Base-by-base conservation (phyloP, 1,140 invertebrate genomes). In the Drosophila obscura region DNA sequence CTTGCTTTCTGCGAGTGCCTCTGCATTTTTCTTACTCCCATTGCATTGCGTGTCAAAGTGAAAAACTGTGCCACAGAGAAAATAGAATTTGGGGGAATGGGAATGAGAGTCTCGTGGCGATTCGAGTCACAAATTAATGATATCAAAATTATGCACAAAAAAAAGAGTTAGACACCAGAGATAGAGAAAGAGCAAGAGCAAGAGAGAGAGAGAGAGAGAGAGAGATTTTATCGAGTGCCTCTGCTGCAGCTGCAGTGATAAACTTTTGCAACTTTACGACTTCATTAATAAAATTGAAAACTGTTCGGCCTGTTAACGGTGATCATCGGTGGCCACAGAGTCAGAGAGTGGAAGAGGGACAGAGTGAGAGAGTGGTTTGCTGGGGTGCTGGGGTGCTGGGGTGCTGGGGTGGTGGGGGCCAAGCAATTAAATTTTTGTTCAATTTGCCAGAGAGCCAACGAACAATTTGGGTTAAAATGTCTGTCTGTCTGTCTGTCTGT, bases 231-330 rank as follows among this genome's bases (percentile, higher is more conserved):
- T 24, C 22, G 35, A 31, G 6, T 5, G 22, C 35, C 11, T 11
- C 58, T 60, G 52, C 26, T 28, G 50, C 45, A 59, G 46, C n/a
- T 44, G 63, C 35, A 59, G 74, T 75, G 66, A 77, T 77, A 64
- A 77, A 78, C 45, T 68, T 66, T 56, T 41, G 49, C 58, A 57
- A 59, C 35, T 73, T 78, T 60, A 64, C 41, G 51, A 67, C 58
- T 60, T 64, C 31, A 73, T 80, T 73, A 68, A 64, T 63, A 45
- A 51, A 73, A 61, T 67, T 44, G 48, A 35, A 64, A 77, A 61
- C 39, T 50, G 43, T 52, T 59, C 35, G 35, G 35, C 35, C 52
- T 57, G 43, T 65, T 58, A 16, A 45, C 43, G 31, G 9, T 45
- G 45, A 39, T 39, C 35, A 39, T 39, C 35, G 35, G 2, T 11